A percentile compares a stretch with the other conserved stretches of the same genome.
These are phyloP conservation scores for Lagodon rhomboides DNA, from an alignment of 2,797 vertebrate genomes.

Conservation along the genomic window DNA sequence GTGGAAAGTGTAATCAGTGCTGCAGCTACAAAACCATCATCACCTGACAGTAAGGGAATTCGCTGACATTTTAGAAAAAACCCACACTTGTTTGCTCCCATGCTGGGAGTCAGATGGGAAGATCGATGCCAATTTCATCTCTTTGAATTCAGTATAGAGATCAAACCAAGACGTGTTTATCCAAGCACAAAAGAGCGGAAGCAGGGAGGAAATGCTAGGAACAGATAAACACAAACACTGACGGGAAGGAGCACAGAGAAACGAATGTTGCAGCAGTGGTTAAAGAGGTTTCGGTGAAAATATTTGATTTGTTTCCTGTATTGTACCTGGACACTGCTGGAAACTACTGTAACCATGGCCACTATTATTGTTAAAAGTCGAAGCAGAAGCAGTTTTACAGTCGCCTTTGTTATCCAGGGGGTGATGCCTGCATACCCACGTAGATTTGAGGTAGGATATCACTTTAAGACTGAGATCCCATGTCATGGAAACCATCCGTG, in stretches of 20 bases:
- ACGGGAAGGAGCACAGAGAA: background rate
- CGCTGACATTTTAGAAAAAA: conserved; percentile 10
- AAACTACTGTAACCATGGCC: conserved; percentile 1
- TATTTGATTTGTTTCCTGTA: background rate
- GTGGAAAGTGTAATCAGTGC: background rate
- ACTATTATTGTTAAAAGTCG: background rate
- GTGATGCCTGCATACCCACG: background rate
- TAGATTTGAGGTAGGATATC: conserved; percentile 2
- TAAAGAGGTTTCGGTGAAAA: background rate
- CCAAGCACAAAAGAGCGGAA: conserved; percentile 29
- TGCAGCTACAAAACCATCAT: background rate
- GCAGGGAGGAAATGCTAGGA: background rate
- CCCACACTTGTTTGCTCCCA: background rate
- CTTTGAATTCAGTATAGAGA: conserved; percentile 13
- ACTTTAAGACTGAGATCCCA: conserved; percentile 31
- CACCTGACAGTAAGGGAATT: conserved; percentile 2
- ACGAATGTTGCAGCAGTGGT: conserved; percentile 4
- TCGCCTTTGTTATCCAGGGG: background rate
- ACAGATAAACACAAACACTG: conserved; percentile 15
- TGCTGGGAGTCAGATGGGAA: background rate
- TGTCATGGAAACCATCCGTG: conserved; percentile 51
- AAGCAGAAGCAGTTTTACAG: background rate
- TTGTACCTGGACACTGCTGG: conserved; percentile 1
- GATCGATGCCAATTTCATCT: conserved; percentile 35
- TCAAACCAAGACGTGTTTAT: conserved; percentile 1